Conservation (phyloP, 2,113 vertebrate species). For the Sylvilagus bachmani region DNA sequence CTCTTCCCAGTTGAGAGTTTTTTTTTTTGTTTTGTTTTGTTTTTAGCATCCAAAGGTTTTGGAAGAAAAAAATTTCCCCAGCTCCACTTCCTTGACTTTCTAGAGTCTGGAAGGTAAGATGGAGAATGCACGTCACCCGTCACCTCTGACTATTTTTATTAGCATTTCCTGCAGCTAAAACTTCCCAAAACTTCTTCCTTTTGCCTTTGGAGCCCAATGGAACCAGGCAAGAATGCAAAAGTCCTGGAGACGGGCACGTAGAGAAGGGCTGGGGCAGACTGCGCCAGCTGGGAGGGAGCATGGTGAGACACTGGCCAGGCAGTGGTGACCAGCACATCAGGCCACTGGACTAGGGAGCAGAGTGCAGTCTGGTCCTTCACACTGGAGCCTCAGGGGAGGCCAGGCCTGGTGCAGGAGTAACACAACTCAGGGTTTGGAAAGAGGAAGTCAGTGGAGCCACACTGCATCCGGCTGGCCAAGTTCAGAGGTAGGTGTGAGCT, state of each 20-base stretch:
- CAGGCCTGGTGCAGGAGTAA: slow-evolving; percentile 54
- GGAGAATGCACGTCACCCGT: neutral
- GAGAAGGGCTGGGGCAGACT: neutral
- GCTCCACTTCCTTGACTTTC: slow-evolving; percentile 14
- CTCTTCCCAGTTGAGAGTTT: slow-evolving; percentile 25
- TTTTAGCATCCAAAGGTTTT: neutral
- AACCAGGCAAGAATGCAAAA: slow-evolving; percentile 53
- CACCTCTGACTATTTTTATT: slow-evolving; percentile 61
- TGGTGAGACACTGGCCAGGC: neutral
- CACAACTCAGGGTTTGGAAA: neutral
- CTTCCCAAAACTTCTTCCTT: slow-evolving; percentile 53
- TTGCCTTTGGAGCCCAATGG: neutral
- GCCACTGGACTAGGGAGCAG: slow-evolving; percentile 55
- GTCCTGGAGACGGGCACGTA: neutral
- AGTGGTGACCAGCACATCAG: neutral
- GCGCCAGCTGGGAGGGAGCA: rapidly evolving
- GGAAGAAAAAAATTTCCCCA: neutral
- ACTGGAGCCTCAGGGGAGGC: slow-evolving; percentile 51
- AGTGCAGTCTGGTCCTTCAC: slow-evolving; percentile 66
- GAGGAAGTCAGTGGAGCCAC: slow-evolving; percentile 64
- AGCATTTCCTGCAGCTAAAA: slow-evolving; percentile 67
- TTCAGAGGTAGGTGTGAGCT: slow-evolving; percentile 57
- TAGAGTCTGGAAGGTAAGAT: slow-evolving; percentile 50
- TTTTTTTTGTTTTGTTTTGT: neutral
- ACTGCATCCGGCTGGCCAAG: slow-evolving; percentile 37